Conservation (phyloP, 2,113 vertebrate genomes). For the Brachyhypopomus gauderio region DNA sequence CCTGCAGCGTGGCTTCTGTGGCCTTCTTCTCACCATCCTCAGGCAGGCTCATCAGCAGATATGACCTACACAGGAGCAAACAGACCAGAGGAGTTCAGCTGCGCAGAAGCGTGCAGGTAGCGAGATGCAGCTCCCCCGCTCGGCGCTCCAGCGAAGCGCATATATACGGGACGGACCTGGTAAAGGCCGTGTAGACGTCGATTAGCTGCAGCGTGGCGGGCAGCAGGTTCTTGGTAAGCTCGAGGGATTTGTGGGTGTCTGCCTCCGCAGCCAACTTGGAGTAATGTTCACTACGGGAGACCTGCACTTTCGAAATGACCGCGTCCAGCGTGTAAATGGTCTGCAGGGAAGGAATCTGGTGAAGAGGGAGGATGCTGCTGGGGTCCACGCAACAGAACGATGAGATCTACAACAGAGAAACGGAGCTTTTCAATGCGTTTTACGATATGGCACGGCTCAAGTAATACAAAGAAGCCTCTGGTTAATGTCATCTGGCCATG, state of each 20-base stretch:
- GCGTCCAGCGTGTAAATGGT: slow-evolving; percentile 95
- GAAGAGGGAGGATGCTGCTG: slow-evolving; percentile 84
- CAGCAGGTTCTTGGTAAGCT: slow-evolving; percentile 94
- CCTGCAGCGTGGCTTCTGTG: slow-evolving; percentile 86
- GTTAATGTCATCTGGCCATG: neutral
- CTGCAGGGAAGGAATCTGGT: slow-evolving; percentile 92
- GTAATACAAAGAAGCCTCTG: neutral
- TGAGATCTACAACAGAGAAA: slow-evolving; percentile 81
- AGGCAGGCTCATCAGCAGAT: slow-evolving; percentile 89
- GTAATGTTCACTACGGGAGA: slow-evolving; percentile 95
- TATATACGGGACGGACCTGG: slow-evolving; percentile 73
- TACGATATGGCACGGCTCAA: neutral
- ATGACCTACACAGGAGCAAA: slow-evolving; percentile 77
- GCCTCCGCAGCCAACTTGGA: slow-evolving; percentile 91
- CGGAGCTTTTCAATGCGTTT: neutral
- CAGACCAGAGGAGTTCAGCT: neutral
- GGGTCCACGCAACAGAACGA: slow-evolving; percentile 89
- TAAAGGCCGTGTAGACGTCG: slow-evolving; percentile 89
- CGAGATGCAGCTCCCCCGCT: no score
- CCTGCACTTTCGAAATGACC: slow-evolving; percentile 96
- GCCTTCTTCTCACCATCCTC: slow-evolving; percentile 88
- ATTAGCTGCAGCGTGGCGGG: slow-evolving; percentile 92
- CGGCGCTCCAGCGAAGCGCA: neutral
- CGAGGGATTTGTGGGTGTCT: slow-evolving; percentile 86
- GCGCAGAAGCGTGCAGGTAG: neutral